phyloP scores from a whole-genome alignment of 2,113 vertebrate genomes.

The Telmatochromis brachygnathus region DNA sequence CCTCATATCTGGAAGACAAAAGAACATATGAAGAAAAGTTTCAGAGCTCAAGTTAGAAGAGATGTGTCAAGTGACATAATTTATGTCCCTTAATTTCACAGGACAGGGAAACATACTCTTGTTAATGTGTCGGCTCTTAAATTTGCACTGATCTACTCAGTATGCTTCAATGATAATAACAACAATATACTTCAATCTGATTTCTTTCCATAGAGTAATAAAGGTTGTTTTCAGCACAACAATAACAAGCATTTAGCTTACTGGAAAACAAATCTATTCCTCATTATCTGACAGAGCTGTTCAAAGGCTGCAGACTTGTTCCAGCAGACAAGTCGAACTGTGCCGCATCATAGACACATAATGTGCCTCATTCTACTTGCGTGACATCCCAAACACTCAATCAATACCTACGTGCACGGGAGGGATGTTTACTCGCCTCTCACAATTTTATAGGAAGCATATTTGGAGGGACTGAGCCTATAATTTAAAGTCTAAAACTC shows the following conservation, averaged over 20 bases:
- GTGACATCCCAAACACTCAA: neutral
- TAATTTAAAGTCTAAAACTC: neutral
- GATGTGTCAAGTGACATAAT: neutral
- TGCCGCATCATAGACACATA: neutral
- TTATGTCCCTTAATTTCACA: neutral
- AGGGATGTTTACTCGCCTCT: neutral
- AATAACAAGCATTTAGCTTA: neutral
- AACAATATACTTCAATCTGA: too few species aligned
- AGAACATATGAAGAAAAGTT: neutral
- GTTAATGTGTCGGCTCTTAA: neutral
- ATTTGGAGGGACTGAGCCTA: neutral
- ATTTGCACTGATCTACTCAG: neutral
- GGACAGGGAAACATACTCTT: neutral
- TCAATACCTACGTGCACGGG: neutral
- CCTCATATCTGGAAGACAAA: conserved; percentile 64
- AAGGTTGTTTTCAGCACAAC: neutral
- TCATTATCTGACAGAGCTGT: neutral
- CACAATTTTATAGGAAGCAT: neutral
- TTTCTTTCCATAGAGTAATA: neutral
- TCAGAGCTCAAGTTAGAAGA: neutral
- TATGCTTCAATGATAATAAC: neutral
- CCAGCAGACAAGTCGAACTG: neutral
- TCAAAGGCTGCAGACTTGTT: neutral
- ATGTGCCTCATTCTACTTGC: neutral
- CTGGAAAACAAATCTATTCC: neutral